Conservation (phyloP, 2,113 vertebrate species). For the Thomomys bottae region DNA sequence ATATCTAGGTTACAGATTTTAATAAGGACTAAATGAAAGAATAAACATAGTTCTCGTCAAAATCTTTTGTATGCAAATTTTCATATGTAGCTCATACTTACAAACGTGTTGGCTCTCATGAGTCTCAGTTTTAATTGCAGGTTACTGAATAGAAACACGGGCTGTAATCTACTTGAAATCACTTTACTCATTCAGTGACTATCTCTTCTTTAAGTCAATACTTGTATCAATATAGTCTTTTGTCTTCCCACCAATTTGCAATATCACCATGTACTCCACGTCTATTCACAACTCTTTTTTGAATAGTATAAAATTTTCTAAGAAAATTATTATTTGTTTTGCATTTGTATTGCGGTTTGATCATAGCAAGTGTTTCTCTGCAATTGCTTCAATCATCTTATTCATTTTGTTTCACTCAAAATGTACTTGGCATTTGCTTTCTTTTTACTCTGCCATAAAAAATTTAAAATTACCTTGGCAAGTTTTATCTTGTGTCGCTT, state of each 20-base stretch:
- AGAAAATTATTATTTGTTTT: neutral
- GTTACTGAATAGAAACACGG: neutral
- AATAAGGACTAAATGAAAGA: neutral
- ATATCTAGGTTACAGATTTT: neutral
- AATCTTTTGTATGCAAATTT: neutral
- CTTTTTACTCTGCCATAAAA: neutral
- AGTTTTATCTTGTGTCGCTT: neutral
- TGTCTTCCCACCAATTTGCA: neutral
- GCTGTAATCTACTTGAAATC: neutral
- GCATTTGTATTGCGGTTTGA: neutral
- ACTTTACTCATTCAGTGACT: neutral
- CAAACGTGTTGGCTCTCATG: neutral
- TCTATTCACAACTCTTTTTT: neutral
- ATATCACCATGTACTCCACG: too few relatives aligned
- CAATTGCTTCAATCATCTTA: neutral
- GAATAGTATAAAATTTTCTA: neutral
- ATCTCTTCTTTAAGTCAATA: neutral
- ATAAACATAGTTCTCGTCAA: neutral
- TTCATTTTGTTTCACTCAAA: neutral
- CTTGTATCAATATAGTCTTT: neutral
- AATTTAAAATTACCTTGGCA: neutral
- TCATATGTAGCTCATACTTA: neutral
- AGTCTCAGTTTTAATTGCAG: neutral
- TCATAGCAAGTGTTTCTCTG: neutral
- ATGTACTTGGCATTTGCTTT: neutral